These are phyloP conservation scores for Chydorus sphaericus DNA, from an alignment of 2,888 invertebrate species.

Conservation along the genomic window DNA sequence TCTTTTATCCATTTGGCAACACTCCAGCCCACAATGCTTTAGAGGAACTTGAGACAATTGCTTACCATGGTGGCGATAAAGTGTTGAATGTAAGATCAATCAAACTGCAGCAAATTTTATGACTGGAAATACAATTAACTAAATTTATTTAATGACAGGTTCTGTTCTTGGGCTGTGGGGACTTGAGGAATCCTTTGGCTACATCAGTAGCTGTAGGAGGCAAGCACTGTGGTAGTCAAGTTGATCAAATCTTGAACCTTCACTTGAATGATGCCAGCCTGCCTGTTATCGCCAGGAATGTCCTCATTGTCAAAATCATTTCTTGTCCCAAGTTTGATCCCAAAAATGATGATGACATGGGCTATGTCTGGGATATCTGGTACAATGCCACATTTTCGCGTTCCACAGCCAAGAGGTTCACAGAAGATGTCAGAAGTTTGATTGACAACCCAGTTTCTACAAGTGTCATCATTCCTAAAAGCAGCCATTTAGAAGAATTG, in stretches of 20 bases:
- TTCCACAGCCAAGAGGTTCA: neutral
- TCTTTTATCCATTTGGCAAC: neutral
- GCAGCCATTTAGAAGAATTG: neutral
- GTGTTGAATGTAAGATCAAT: no score
- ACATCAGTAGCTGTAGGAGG: neutral
- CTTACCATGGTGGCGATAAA: neutral
- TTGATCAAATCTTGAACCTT: neutral
- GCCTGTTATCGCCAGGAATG: neutral
- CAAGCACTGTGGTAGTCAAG: no score
- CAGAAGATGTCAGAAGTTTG: neutral
- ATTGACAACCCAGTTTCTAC: neutral
- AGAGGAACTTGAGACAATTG: no score
- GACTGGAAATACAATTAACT: neutral
- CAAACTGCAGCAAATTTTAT: no score
- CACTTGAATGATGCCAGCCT: neutral
- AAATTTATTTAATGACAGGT: neutral
- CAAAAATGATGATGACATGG: neutral
- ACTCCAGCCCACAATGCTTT: neutral
- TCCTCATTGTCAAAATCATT: neutral
- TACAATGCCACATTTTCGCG: neutral
- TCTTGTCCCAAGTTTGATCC: neutral
- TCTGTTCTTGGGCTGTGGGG: neutral
- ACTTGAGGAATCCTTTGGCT: neutral
- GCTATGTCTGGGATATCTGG: neutral
- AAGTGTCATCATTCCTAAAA: neutral